A percentile compares a stretch with the other conserved stretches of the same genome.
Conservation (phyloP, 2,888 invertebrate species). For the Chrysopilus asiliformis region DNA sequence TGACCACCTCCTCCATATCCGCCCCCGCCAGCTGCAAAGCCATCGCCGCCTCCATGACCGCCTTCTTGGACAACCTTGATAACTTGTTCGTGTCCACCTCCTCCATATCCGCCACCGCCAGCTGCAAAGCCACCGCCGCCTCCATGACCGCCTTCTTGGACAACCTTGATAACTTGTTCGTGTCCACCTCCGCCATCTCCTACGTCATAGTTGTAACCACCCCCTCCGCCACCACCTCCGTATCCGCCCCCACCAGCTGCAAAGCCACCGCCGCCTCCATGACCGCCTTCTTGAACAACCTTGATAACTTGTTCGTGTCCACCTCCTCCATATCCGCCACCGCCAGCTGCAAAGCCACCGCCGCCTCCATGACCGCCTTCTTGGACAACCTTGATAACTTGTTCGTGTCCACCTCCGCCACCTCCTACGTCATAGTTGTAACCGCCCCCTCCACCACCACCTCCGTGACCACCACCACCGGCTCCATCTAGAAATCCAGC, state of each 20-base stretch:
- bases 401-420: neutral
- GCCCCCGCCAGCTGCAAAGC: neutral
- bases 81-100: neutral
- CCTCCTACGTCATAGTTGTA: neutral
- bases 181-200: neutral
- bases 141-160: neutral
- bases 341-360: neutral
- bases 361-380: neutral
- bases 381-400: neutral
- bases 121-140: neutral
- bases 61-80: constrained; percentile 1
- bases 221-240: neutral
- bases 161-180: neutral
- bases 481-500: constrained; percentile 3
- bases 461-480: neutral
- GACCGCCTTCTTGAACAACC: neutral
- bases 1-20: neutral
- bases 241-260: neutral
- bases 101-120: neutral
- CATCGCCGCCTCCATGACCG: neutral
- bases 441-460: neutral
- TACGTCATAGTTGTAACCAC: neutral
- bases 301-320: neutral
- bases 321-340: neutral
- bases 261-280: neutral